Base-by-base conservation (phyloP, 2,113 vertebrate species). In the Eira barbara region DNA sequence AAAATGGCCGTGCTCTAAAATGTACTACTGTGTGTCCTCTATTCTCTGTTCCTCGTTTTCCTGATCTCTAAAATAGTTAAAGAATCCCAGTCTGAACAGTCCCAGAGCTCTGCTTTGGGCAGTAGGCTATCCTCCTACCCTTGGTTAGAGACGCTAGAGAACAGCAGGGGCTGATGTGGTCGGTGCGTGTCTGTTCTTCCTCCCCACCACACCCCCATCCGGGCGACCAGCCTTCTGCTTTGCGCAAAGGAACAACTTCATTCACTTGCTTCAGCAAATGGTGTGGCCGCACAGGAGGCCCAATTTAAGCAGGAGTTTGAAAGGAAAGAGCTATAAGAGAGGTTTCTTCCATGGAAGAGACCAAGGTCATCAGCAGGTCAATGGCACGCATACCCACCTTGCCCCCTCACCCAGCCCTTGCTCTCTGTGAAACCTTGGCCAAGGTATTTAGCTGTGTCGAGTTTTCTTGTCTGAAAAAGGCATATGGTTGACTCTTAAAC, bases 81-180 rank as follows among this genome's bases (percentile, higher is more conserved):
- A 61, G 17, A 71, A 84, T n/a, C 63, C 4, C 39, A 31, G 29
- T 21, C 29, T 47, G 65, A 85, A 65, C 49, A 42, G 7, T 42
- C 57, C n/a, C 63, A 65, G 49, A 67, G n/a, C 13, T 79, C 49
- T 69, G 11, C 3, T 63, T 31, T 76, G 34, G 15, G 17, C 34
- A 3, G 36, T 23, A 34, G 45, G 20, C 45, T 47, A 36, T 57
- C 52, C 20, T 31, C 9, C 18, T 39, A 21, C 20, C 0, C 34
- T 52, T 0, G 1, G 5, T 69, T 39, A 21, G 36, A 81, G 42
- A 9, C 0, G 0, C 14, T 39, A 20, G 17, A 20, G 17, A 52
- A 57, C 0, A 42, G 27, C 17, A 93, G 23, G 13, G 0, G 4
- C 11, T 23, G 34, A 34, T 25, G 8, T 29, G 31, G 45, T 27